phyloP scores from a whole-genome alignment of 2,888 invertebrate species.

The Pterostichus niger region DNA sequence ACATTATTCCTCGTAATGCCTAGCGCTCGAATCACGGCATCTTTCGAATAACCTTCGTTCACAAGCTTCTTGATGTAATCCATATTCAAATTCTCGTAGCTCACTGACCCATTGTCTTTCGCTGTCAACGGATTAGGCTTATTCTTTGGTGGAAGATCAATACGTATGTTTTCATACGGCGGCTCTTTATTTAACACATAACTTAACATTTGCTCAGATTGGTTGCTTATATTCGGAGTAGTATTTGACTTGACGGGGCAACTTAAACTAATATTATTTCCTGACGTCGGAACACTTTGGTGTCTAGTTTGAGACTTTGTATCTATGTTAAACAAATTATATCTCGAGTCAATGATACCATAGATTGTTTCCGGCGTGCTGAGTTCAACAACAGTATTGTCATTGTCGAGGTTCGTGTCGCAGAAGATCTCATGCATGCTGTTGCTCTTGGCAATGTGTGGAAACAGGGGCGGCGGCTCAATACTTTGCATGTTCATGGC shows the following conservation, averaged over 20 bases:
- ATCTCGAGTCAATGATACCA: slow-evolving; percentile 84
- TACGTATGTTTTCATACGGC: slow-evolving; percentile 72
- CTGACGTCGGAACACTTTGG: slow-evolving; percentile 73
- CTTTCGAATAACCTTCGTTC: slow-evolving; percentile 93
- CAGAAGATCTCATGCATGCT: slow-evolving; percentile 74
- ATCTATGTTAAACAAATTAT: slow-evolving; percentile 76
- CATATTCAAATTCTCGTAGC: slow-evolving; percentile 93
- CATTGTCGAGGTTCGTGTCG: slow-evolving; percentile 69
- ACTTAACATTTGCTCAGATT: slow-evolving; percentile 69
- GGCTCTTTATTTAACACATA: slow-evolving; percentile 68
- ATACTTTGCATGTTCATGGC: slow-evolving; percentile 70
- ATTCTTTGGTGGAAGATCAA: slow-evolving; percentile 73
- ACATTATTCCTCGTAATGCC: slow-evolving; percentile 96
- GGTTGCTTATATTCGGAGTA: slow-evolving; percentile 79
- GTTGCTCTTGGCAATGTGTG: slow-evolving; percentile 74
- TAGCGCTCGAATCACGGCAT: slow-evolving; percentile 93
- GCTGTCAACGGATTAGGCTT: slow-evolving; percentile 73
- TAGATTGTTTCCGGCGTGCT: slow-evolving; percentile 87
- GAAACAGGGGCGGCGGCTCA: slow-evolving; percentile 69
- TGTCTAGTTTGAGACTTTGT: slow-evolving; percentile 73
- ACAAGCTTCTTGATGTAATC: slow-evolving; percentile 94
- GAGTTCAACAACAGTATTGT: slow-evolving; percentile 74
- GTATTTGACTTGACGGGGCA: slow-evolving; percentile 80
- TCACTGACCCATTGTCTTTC: slow-evolving; percentile 76
- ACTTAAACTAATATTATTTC: slow-evolving; percentile 75